Base-by-base conservation (phyloP, 2,888 invertebrate species). In the Chrysina gloriosa region DNA sequence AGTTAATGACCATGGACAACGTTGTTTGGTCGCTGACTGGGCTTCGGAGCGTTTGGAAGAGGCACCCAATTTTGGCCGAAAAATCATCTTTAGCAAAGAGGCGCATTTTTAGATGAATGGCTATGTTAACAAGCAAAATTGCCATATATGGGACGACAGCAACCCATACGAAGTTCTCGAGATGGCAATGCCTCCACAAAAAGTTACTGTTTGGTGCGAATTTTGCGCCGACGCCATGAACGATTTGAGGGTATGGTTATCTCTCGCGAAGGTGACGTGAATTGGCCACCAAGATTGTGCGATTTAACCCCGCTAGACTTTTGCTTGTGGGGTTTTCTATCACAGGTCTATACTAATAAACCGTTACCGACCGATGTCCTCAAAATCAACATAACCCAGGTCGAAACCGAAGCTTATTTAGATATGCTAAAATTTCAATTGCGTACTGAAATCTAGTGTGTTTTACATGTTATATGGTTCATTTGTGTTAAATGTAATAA, bases 11-110 rank as follows among this genome's bases (percentile, higher is more conserved):
- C 71, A 71, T 69, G 67, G 68, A 65, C 39, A 69, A 64, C 70
- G 69, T 65, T 66, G 71, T 69, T 42, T 67, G 67, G 72, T 74
- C 69, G 71, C 70, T 70, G 63, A 71, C 21, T 67, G 68, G 69
- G 67, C 67, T 70, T 52, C 34, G 63, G 67, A 71, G 65, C 65
- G 34, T 19, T 72, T 72, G 67, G 65, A 72, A 68, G 61, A 56
- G 21, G 68, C 72, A 56, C 65, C 69, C 19, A 68, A 72, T 65
- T 70, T 72, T 66, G 56, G 36, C 65, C 63, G 21, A 58, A 70
- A 66, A 72, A 65, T 70, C 61, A 71, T 72, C 14, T 73, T 71
- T 39, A 61, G 65, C 67, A 65, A 65, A 23, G 65, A 71, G 48
- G 63, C 61, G 48, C 64, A 70, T 68, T 68, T 67, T 65, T 72